Conservation (phyloP, 2,113 vertebrate genomes). For the Raja brachyura region DNA sequence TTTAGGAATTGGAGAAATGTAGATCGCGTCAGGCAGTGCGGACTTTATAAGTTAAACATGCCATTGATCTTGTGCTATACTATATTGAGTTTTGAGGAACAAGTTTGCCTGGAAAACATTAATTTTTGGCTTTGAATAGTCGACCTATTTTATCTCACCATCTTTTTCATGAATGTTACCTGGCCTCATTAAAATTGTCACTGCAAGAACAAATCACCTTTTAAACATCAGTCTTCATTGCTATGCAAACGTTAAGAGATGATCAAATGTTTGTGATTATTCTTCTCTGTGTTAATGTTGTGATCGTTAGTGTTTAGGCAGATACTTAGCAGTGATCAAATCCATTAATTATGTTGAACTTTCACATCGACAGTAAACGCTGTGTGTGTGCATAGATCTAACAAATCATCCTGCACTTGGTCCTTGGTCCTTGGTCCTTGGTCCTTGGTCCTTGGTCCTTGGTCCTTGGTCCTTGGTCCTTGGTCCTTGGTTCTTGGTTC, state of each 20-base stretch:
- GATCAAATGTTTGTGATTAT: not conserved
- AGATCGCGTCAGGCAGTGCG: no score
- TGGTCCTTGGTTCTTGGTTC: no score
- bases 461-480: no score
- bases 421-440: no score
- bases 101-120: not conserved
- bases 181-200: not conserved
- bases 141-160: not conserved
- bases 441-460: no score
- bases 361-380: not conserved
- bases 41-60: no score
- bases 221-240: not conserved
- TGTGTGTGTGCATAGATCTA: not conserved
- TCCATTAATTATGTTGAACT: not conserved
- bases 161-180: not conserved
- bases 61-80: no score
- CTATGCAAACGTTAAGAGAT: slow-evolving; percentile 1
- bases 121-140: not conserved
- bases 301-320: not conserved
- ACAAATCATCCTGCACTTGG: not conserved
- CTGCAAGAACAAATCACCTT: not conserved
- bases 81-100: not conserved
- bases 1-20: no score
- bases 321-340: not conserved
- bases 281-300: not conserved